phyloP scores from a whole-genome alignment of 2,113 vertebrate genomes.

The Equus przewalskii region DNA sequence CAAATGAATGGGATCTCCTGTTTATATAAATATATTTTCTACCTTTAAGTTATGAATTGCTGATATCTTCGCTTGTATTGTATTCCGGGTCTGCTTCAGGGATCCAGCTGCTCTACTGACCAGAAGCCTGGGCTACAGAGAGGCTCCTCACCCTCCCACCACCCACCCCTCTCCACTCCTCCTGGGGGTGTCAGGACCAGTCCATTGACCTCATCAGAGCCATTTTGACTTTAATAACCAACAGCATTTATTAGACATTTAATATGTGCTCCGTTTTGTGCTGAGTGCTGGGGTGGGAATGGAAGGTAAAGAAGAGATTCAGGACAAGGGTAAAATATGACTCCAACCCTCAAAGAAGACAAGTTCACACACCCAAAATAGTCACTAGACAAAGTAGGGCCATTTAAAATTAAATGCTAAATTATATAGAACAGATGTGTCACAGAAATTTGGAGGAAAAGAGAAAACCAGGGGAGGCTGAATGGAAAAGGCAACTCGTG shows the following conservation, averaged over 20 bases:
- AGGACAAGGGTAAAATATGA: neutral
- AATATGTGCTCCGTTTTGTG: neutral
- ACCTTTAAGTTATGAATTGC: neutral
- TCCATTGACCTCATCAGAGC: neutral
- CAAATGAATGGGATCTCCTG: neutral
- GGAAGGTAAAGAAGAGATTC: neutral
- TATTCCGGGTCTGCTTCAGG: neutral
- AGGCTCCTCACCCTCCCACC: neutral
- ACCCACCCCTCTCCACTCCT: neutral
- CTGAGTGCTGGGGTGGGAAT: neutral
- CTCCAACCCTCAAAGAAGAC: neutral
- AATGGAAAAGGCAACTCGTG: neutral
- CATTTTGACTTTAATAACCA: neutral
- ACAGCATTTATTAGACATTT: neutral
- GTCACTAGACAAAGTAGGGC: neutral
- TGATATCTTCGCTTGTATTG: neutral
- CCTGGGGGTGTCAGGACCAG: neutral
- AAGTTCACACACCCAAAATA: neutral
- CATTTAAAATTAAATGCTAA: constrained; percentile 18
- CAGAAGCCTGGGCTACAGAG: neutral
- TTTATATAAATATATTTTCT: neutral
- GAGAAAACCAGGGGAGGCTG: neutral
- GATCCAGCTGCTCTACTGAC: neutral
- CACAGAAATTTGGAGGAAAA: neutral
- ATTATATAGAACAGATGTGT: neutral